phyloP scores from a whole-genome alignment of 2,113 vertebrate species.

The Crotalus tigris region DNA sequence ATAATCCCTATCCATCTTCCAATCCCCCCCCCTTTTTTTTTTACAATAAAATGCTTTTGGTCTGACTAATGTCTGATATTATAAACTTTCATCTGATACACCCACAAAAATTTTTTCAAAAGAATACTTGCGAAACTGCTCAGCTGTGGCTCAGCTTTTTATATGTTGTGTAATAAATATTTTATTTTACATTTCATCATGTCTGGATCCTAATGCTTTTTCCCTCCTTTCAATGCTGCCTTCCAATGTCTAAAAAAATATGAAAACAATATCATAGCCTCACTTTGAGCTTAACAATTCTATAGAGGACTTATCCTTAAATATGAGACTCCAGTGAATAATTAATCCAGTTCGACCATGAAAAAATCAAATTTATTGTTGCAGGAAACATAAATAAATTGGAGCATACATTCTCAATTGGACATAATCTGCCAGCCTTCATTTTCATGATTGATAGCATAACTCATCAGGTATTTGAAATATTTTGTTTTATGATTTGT shows the following conservation, averaged over 20 bases:
- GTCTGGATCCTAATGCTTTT: neutral
- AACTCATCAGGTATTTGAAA: slow-evolving; percentile 6
- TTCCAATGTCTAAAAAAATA: neutral
- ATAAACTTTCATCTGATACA: slow-evolving; percentile 2
- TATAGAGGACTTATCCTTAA: slow-evolving; percentile 13
- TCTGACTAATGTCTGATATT: neutral
- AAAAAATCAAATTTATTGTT: slow-evolving; percentile 28
- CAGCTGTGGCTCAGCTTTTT: neutral
- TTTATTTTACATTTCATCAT: neutral
- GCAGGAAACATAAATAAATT: slow-evolving; percentile 5
- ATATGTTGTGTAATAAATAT: slow-evolving; percentile 8
- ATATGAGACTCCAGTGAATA: neutral
- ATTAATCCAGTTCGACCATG: slow-evolving; percentile 7
- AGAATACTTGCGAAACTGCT: neutral
- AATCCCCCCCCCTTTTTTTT: neutral
- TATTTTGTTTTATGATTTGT: slow-evolving; percentile 11
- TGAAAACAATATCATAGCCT: slow-evolving; percentile 9
- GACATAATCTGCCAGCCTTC: neutral
- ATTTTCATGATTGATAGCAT: neutral
- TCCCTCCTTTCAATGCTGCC: neutral
- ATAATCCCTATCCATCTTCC: neutral
- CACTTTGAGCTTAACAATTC: slow-evolving; percentile 1
- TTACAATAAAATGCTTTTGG: neutral
- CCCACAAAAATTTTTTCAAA: neutral
- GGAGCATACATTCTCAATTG: neutral